These are phyloP conservation scores for Aulostomus chinensis DNA, from an alignment of 2,797 vertebrate species.

Conservation along the genomic window DNA sequence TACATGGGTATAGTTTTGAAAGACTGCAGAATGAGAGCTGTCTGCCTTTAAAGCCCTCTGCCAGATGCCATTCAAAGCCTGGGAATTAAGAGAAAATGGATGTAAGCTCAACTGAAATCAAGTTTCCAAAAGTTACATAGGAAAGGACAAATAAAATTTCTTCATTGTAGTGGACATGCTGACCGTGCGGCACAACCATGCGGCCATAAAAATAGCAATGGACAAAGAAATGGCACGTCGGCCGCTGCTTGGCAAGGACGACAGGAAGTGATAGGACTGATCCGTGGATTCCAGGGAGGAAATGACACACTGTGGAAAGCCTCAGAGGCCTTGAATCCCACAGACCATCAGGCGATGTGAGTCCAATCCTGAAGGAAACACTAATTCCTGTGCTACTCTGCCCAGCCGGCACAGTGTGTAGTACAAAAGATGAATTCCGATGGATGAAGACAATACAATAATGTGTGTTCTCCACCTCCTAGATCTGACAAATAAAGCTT, in stretches of 20 bases:
- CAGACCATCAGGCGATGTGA: conserved; percentile 46
- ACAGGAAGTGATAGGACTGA: conserved; percentile 76
- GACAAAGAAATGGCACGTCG: conserved; percentile 54
- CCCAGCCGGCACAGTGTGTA: conserved; percentile 15
- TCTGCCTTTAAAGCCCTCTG: not conserved
- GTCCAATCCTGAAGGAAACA: conserved; percentile 43
- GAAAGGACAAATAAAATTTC: conserved; percentile 37
- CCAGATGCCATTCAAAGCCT: conserved; percentile 33
- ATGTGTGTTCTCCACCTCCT: not conserved
- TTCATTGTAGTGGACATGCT: conserved; percentile 40
- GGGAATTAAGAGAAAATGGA: conserved; percentile 35
- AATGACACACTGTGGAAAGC: conserved; percentile 75
- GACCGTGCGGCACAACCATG: conserved; percentile 40
- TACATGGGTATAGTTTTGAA: conserved; percentile 19
- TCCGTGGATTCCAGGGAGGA: conserved; percentile 71
- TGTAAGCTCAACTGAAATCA: conserved; percentile 17
- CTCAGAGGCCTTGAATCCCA: conserved; percentile 66
- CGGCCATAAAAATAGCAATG: conserved; percentile 36
- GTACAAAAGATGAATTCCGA: conserved; percentile 36
- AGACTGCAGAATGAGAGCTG: too few relatives aligned
- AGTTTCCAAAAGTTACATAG: conserved; percentile 35
- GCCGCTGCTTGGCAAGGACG: conserved; percentile 65
- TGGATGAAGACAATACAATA: conserved; percentile 27
- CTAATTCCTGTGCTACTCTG: conserved; percentile 29
- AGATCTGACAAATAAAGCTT: too few relatives aligned